Conservation (phyloP, 2,888 invertebrate genomes). For the Papilio protenor region DNA sequence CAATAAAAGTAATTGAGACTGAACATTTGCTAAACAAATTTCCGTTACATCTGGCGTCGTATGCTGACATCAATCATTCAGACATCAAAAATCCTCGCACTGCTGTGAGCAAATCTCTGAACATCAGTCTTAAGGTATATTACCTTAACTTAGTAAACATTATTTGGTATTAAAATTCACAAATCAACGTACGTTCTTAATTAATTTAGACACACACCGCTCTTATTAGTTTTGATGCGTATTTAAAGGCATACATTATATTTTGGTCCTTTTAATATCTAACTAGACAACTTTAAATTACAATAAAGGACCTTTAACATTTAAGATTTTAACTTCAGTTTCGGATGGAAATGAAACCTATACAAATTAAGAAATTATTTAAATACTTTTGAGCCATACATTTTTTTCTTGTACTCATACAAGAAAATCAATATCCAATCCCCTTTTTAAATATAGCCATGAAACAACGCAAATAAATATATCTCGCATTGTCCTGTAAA, state of each 20-base stretch:
- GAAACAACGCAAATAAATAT: not conserved
- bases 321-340: not conserved
- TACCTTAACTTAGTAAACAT: not conserved
- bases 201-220: not conserved
- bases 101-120: not conserved
- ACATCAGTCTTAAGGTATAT: not conserved
- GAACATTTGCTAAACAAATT: constrained; percentile 7
- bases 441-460: not conserved
- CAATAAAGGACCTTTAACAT: no score
- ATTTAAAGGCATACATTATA: no score
- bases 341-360: not conserved
- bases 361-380: not conserved
- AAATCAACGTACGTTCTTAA: not conserved
- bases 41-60: not conserved
- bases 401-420: no score
- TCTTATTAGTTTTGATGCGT: no score
- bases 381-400: not conserved
- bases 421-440: not conserved
- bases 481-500: constrained; percentile 12
- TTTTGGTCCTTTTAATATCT: not conserved
- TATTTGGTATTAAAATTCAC: not conserved
- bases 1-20: not conserved
- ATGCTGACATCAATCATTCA: constrained; percentile 24
- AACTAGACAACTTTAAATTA: not conserved
- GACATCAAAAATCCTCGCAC: constrained; percentile 8